Evolutionary conservation across 35 echinoderm and acorn worm species (phyloP), one percentile per base, ranked within the genome.

Genomic region (Acanthaster planci): DNA sequence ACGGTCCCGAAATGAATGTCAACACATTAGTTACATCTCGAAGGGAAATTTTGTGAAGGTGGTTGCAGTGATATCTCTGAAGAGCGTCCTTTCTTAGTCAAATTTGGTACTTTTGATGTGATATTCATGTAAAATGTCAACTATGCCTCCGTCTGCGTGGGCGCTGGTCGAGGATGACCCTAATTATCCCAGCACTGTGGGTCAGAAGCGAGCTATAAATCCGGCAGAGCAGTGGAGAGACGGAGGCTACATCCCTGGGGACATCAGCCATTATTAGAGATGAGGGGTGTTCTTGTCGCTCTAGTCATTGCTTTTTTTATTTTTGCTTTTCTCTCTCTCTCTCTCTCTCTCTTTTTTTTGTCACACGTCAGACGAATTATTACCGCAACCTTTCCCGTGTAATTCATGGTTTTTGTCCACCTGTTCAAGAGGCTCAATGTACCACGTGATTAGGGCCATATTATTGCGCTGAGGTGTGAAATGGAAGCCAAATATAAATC

Each of bases 401-500:
- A 72, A 31, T 72, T 72, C 64, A 72, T 72, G 26, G 22, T 72
- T 72, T 72, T 30, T 72, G 64, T 72, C 64, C 64, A 72, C 64
- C 64, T 72, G 64, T 72, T 72, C 64, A 72, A 31, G 64, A 10
- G 26, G 64, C 19, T 72, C 34, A 72, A 26, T 72, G 64, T 72
- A 72, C 64, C 64, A 72, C 64, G 64, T 72, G 64, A 72, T 72
- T 72, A 72, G 64, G 64, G 64, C 64, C 30, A 34, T 72, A 72
- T 72, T 72, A 72, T 72, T 72, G 64, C 64, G 26, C 64, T 34
- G 64, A 72, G 64, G 64, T 72, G 64, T 72, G 64, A 72, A 72
- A 72, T 36, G 64, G 64, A 72, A 72, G 22, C 64, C 64, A 72
- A 72, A 72, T 72, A 72, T 72, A 72, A 72, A 72, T 72, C 64